A percentile compares a stretch with the other conserved stretches of the same genome.
phyloP scores from a whole-genome alignment of 2,888 invertebrate genomes.

The Colostygia pectinataria region DNA sequence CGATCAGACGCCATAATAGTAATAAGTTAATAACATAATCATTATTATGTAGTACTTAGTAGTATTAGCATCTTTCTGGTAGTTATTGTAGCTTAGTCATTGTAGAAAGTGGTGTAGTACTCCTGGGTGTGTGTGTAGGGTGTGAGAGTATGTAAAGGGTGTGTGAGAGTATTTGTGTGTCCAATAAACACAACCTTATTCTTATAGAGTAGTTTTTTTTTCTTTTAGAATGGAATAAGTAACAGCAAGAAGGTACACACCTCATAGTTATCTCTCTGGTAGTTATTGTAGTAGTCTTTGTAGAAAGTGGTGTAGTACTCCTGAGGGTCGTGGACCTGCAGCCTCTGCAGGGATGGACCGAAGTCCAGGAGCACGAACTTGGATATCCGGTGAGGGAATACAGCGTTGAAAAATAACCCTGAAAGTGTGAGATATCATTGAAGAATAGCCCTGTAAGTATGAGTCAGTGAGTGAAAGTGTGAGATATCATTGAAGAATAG shows the following conservation, averaged over 20 bases:
- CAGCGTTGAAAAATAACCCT: constrained; percentile 67
- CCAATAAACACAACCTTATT: no score
- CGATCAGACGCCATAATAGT: no score
- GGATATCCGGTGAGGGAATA: constrained; percentile 71
- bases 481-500: constrained; percentile 53
- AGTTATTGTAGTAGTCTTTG: constrained; percentile 56
- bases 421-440: constrained; percentile 38
- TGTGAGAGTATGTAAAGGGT: no score
- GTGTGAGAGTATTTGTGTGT: no score
- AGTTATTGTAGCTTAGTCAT: constrained; percentile 57
- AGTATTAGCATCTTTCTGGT: constrained; percentile 46
- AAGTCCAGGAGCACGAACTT: constrained; percentile 67
- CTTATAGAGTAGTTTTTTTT: no score
- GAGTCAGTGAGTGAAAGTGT: constrained; percentile 39
- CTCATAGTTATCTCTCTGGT: constrained; percentile 45
- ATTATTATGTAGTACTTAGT: no score
- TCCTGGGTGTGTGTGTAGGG: constrained; percentile 45
- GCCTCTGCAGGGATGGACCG: constrained; percentile 45
- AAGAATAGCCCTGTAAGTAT: constrained; percentile 56
- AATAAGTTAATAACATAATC: no score
- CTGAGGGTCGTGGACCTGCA: constrained; percentile 43
- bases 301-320: constrained; percentile 58
- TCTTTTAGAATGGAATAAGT: no score
- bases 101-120: constrained; percentile 58
- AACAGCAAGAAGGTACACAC: constrained; percentile 25